phyloP scores from a whole-genome alignment of 2,113 vertebrate genomes.

The Pedionomus torquatus region DNA sequence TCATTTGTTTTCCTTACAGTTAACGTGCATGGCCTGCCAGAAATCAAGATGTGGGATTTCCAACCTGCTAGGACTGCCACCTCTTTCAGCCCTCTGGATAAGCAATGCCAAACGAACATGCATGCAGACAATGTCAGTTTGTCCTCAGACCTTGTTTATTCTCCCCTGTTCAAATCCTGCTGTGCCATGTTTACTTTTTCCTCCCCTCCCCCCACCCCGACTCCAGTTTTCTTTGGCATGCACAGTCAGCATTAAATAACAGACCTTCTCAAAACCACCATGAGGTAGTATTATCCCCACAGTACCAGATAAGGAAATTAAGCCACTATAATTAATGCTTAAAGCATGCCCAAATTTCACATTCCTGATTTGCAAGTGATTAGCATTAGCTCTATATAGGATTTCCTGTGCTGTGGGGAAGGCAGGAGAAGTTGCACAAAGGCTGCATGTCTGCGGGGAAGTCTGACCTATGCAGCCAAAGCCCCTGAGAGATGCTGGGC shows the following conservation, averaged over 20 bases:
- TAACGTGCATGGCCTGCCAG: background rate
- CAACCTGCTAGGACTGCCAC: background rate
- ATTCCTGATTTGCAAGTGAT: conserved; percentile 11
- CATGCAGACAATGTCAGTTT: background rate
- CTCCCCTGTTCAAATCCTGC: conserved; percentile 1
- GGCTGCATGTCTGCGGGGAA: background rate
- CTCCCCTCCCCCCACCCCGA: no score
- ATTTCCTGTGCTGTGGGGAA: background rate
- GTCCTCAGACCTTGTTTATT: conserved; percentile 24
- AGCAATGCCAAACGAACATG: background rate
- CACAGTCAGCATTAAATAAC: conserved; percentile 24
- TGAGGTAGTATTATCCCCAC: conserved; percentile 23
- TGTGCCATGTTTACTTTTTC: background rate
- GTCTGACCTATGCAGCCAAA: accelerated
- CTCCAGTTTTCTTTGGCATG: conserved; percentile 9
- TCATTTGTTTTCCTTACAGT: background rate
- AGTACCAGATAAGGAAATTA: conserved; percentile 53
- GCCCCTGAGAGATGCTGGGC: accelerated
- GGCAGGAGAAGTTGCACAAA: background rate
- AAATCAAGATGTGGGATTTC: background rate
- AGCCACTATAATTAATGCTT: conserved; percentile 30
- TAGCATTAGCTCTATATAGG: background rate
- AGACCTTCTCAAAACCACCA: conserved; percentile 52
- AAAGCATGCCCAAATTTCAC: conserved; percentile 27
- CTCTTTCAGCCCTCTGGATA: background rate